These are phyloP conservation scores for Harpagus bidentatus DNA, from an alignment of 2,113 vertebrate genomes.

Conservation along the genomic window DNA sequence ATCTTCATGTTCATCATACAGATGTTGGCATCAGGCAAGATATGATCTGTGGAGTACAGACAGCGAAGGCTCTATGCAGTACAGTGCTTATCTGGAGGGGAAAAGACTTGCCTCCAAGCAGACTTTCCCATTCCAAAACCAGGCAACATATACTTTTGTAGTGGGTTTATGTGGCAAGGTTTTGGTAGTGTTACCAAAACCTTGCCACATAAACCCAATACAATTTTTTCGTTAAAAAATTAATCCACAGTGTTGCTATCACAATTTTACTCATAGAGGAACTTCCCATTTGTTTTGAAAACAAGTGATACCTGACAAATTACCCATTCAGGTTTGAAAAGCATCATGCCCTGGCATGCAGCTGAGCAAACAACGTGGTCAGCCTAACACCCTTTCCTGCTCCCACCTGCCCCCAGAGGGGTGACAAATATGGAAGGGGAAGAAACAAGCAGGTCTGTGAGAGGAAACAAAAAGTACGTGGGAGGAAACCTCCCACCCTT, in stretches of 20 bases:
- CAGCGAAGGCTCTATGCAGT: background rate
- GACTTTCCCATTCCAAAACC: background rate
- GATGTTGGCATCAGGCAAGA: accelerated
- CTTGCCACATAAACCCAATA: background rate
- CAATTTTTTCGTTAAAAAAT: background rate
- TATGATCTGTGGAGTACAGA: background rate
- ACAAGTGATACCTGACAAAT: background rate
- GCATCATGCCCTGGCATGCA: background rate
- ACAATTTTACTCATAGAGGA: background rate
- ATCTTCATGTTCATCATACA: background rate
- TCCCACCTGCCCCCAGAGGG: background rate
- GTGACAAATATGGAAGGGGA: background rate
- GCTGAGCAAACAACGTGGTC: background rate
- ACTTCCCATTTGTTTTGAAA: background rate
- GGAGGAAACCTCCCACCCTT: background rate
- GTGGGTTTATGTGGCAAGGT: background rate
- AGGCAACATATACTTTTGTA: background rate
- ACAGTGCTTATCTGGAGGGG: background rate
- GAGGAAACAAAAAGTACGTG: background rate
- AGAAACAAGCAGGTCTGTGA: background rate
- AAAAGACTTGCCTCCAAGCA: background rate
- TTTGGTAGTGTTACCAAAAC: background rate
- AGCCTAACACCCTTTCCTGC: background rate
- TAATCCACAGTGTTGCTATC: background rate
- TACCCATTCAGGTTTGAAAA: background rate